These are phyloP conservation scores for Luperina testacea DNA, from an alignment of 2,888 invertebrate genomes.

Conservation along the genomic window DNA sequence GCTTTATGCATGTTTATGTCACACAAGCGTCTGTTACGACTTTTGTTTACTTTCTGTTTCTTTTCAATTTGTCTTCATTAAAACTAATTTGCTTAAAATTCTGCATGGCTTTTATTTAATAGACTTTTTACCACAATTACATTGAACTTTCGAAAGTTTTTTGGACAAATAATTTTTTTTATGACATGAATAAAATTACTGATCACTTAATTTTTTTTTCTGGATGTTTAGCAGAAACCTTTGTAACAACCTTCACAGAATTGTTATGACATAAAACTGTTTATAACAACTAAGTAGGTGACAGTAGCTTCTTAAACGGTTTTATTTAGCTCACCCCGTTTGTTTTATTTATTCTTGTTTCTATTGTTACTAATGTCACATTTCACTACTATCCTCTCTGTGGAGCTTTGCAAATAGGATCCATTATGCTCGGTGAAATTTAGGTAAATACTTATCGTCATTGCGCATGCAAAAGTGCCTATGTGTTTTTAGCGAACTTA, in stretches of 20 bases:
- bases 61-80: conserved; percentile 27
- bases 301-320: too few species aligned
- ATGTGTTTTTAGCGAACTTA: too few species aligned
- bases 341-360: too few species aligned
- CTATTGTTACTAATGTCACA: background rate
- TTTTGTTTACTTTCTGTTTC: conserved; percentile 33
- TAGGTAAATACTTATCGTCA: background rate
- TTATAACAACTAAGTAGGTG: too few species aligned
- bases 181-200: background rate
- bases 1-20: conserved; percentile 65
- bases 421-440: too few species aligned
- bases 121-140: background rate
- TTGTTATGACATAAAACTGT: background rate
- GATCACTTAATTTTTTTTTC: conserved; percentile 2
- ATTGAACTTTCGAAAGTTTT: conserved; percentile 26
- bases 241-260: background rate
- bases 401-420: background rate
- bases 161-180: background rate
- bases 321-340: too few species aligned
- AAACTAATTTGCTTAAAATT: conserved; percentile 22
- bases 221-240: background rate
- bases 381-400: background rate
- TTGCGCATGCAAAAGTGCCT: too few species aligned
- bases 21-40: conserved; percentile 10
- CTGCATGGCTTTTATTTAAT: conserved; percentile 44